Evolutionary conservation across 1,140 invertebrate genomes (phyloP).

Genomic region (Stegodyphus mimosarum): DNA sequence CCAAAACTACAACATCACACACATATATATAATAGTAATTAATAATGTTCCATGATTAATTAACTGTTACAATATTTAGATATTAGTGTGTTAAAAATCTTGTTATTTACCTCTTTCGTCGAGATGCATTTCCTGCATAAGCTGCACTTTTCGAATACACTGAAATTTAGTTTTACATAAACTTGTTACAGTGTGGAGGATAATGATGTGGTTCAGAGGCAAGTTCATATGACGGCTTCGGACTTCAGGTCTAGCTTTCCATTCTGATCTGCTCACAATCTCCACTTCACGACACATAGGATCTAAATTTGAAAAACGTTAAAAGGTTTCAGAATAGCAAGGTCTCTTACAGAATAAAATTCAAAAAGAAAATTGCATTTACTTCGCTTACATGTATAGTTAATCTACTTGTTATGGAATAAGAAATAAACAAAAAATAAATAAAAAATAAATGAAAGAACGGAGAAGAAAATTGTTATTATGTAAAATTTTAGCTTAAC

Average conservation of each 20-base stretch:
- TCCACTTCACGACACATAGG: slow-evolving; percentile 6
- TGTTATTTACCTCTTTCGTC: slow-evolving; percentile 42
- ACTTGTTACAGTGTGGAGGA: slow-evolving; percentile 48
- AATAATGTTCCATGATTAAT: background rate
- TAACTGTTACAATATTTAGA: slow-evolving; percentile 16
- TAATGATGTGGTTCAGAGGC: slow-evolving; percentile 48
- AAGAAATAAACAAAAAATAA: too few species aligned
- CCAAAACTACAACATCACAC: background rate
- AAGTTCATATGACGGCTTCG: background rate
- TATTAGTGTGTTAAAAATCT: background rate
- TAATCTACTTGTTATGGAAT: too few species aligned
- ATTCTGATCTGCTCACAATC: slow-evolving; percentile 26
- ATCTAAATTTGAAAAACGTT: too few species aligned
- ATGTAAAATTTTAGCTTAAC: too few species aligned
- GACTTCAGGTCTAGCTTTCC: slow-evolving; percentile 11
- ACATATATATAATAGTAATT: background rate
- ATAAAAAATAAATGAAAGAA: too few species aligned
- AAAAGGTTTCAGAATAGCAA: too few species aligned
- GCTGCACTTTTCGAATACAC: slow-evolving; percentile 18
- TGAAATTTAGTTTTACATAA: slow-evolving; percentile 23
- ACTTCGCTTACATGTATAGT: too few species aligned
- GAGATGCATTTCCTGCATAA: slow-evolving; percentile 53
- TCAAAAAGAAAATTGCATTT: too few species aligned
- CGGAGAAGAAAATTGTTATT: too few species aligned
- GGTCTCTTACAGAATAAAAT: too few species aligned